phyloP scores from a whole-genome alignment of 2,113 vertebrate genomes.

The Oceanites oceanicus region DNA sequence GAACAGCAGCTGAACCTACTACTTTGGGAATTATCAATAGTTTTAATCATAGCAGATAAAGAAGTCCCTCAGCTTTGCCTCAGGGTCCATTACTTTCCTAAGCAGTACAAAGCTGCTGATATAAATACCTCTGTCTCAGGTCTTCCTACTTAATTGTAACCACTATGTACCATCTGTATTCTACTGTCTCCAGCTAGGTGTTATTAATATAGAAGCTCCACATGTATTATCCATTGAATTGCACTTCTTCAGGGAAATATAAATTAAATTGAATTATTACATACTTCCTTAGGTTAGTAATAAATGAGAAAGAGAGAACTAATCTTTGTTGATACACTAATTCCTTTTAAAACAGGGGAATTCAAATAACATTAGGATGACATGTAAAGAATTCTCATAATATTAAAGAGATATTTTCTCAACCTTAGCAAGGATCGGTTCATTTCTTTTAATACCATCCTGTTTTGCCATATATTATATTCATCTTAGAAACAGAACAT shows the following conservation, averaged over 20 bases:
- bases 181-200: conserved; percentile 4
- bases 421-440: neutral
- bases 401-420: neutral
- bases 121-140: conserved; percentile 20
- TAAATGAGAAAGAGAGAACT: conserved; percentile 13
- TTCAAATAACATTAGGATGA: conserved; percentile 16
- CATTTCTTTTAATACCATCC: neutral
- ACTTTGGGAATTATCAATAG: conserved; percentile 14
- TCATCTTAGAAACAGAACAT: neutral
- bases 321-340: conserved; percentile 28
- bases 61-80: conserved; percentile 40
- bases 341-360: conserved; percentile 34
- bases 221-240: conserved; percentile 31
- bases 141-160: conserved; percentile 26
- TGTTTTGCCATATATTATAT: neutral
- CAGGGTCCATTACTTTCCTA: conserved; percentile 20
- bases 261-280: conserved; percentile 56
- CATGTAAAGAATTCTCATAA: neutral
- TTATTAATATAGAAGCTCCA: conserved; percentile 15
- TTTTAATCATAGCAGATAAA: conserved; percentile 40
- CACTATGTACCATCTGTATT: neutral
- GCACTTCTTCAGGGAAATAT: conserved; percentile 32
- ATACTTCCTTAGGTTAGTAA: conserved; percentile 44
- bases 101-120: conserved; percentile 10
- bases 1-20: neutral